Evolutionary conservation across 2,113 vertebrate species (phyloP).

Genomic region (Dicaeum eximium): DNA sequence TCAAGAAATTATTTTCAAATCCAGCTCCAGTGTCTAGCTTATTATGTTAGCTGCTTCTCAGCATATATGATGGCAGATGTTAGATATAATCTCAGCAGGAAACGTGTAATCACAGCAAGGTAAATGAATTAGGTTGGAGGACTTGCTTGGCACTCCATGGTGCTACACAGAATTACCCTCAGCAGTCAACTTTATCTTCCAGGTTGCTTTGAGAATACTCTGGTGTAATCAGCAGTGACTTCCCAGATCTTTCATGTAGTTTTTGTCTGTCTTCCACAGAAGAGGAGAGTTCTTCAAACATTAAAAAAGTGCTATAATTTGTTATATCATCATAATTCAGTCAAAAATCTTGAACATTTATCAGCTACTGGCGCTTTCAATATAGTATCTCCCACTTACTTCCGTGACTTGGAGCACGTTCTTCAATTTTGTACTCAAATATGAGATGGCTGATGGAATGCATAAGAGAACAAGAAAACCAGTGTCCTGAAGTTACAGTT

Average conservation of each 20-base stretch:
- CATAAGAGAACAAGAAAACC: not conserved
- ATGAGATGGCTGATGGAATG: not conserved
- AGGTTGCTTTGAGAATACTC: not conserved
- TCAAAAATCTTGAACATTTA: not conserved
- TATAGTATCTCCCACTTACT: accelerated
- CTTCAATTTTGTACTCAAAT: not conserved
- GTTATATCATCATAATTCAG: not conserved
- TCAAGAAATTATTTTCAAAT: not conserved
- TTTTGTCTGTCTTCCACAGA: not conserved
- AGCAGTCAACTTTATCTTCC: not conserved
- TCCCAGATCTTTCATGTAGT: not conserved
- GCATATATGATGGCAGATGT: not conserved
- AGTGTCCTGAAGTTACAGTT: not conserved
- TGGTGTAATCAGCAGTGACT: not conserved
- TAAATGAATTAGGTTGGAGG: not conserved
- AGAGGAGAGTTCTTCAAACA: not conserved
- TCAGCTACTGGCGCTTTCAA: not conserved
- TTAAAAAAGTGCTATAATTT: not conserved
- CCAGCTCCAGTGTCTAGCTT: not conserved
- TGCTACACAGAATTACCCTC: not conserved
- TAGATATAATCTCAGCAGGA: not conserved
- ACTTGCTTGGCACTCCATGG: not conserved
- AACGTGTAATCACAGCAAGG: not conserved
- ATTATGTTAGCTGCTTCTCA: not conserved
- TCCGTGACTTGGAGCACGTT: not conserved